Base-by-base conservation (phyloP, 2,888 invertebrate genomes). In the Proisotoma minuta region DNA sequence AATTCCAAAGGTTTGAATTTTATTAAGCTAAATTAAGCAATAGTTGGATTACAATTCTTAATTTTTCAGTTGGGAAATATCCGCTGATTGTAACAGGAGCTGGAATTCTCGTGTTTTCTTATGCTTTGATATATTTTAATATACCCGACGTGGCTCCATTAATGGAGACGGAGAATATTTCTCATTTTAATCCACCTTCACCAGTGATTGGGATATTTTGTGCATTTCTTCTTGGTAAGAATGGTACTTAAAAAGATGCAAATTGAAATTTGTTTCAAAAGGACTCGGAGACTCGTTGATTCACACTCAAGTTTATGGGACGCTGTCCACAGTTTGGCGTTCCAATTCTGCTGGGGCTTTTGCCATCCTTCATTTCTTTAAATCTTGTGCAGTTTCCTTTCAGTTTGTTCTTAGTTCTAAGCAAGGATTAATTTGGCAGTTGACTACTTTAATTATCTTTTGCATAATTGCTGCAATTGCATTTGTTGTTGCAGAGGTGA, bases 301-400 rank as follows among this genome's bases (percentile, higher is more conserved):
- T 80, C 97, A 97, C 76, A 98, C 98, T 0, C 92, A 96, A 79
- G 86, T 97, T 47, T 96, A 93, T 76, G 90, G 96, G 0, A 85
- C 96, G 66, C 80, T 99, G 29, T 97, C 96, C 1, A 86, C 88
- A 5, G 84, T 92, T 57, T 98, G 89, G 76, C 83, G 89, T 0
- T 87, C 89, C 59, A 88, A 94, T 74, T 94, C 94, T 73, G 91
- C 95, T 0, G 88, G 95, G 8, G 98, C 98, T 0, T 98, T 99
- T 79, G 97, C 97, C 1, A 82, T 99, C 1, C 98, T 96, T 80
- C 98, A 98, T 24, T 63, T 63, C 34, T 60, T 59, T 27, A 59
- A 63, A 26, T 49, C 52, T 15, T 23, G 49, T 49, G 49, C 49
- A 22, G 23, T 49, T 8, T 3, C 49, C 15, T 20, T 15, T 22